These are phyloP conservation scores for Amazona ochrocephala DNA, from an alignment of 2,797 vertebrate species.

Conservation along the genomic window DNA sequence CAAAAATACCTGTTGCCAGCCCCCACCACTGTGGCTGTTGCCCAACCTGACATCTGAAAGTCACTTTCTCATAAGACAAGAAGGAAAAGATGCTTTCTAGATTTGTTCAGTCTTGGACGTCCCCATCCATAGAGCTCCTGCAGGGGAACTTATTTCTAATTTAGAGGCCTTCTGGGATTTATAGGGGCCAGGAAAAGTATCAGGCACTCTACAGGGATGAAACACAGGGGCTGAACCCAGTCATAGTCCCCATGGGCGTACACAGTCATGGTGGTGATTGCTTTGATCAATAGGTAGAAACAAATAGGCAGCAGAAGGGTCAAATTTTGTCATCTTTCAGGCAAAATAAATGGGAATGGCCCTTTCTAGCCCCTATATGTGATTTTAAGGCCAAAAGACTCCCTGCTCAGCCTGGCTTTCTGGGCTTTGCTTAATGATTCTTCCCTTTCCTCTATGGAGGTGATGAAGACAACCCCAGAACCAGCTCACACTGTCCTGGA, in stretches of 20 bases:
- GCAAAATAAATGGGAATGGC: neutral
- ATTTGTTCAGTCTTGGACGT: neutral
- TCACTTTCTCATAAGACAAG: neutral
- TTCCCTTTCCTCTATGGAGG: slow-evolving; percentile 74
- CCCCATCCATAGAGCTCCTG: neutral
- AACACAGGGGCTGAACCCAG: neutral
- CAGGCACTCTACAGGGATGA: neutral
- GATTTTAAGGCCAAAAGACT: neutral
- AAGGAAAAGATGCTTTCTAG: neutral
- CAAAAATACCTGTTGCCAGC: neutral
- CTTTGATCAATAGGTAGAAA: neutral
- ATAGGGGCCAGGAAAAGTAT: neutral
- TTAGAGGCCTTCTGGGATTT: neutral
- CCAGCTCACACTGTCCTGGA: slow-evolving; percentile 80
- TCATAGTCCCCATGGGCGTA: neutral
- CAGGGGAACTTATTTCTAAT: neutral
- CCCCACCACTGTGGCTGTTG: neutral
- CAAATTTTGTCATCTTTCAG: neutral
- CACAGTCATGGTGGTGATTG: neutral
- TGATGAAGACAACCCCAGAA: slow-evolving; percentile 80
- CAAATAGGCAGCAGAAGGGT: neutral
- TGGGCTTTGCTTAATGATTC: neutral
- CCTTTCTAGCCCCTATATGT: neutral
- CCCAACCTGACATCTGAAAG: neutral
- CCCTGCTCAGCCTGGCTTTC: neutral